Percentiles rank a stretch among this genome's conserved stretches.
phyloP scores from a whole-genome alignment of 92 coral and sea anemone species.

The Meandrina meandrites region DNA sequence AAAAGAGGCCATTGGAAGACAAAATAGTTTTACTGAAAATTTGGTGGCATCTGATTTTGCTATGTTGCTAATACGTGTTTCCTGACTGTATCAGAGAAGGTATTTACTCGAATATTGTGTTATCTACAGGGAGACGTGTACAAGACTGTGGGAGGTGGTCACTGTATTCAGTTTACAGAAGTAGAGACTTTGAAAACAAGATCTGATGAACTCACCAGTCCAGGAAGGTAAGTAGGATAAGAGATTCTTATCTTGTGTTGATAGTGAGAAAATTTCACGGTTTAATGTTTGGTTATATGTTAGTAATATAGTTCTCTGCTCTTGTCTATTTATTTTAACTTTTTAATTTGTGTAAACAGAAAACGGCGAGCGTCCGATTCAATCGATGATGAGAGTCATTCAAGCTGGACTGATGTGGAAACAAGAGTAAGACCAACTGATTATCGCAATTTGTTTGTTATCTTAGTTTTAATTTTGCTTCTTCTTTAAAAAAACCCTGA shows the following conservation, averaged over 20 bases:
- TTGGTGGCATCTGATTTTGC: no score
- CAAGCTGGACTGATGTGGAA: conserved; percentile 96
- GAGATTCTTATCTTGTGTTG: not conserved
- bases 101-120: not conserved
- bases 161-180: conserved; percentile 88
- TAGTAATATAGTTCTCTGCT: not conserved
- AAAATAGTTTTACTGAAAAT: no score
- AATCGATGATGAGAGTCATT: conserved; percentile 65
- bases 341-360: conserved; percentile 35
- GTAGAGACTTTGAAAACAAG: conserved; percentile 84
- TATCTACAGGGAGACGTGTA: conserved; percentile 84
- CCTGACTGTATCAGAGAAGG: not conserved
- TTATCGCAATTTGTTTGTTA: not conserved
- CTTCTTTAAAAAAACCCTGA: not conserved
- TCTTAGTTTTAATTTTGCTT: not conserved
- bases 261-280: not conserved
- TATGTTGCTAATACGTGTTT: no score
- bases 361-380: conserved; percentile 86
- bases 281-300: no score
- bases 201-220: conserved; percentile 71
- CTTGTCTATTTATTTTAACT: not conserved
- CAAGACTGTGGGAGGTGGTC: conserved; percentile 94
- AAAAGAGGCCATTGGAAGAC: no score
- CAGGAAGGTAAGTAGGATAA: conserved; percentile 73
- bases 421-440: conserved; percentile 77